phyloP scores from a whole-genome alignment of 2,113 vertebrate species.

The Gymnobelideus leadbeateri region DNA sequence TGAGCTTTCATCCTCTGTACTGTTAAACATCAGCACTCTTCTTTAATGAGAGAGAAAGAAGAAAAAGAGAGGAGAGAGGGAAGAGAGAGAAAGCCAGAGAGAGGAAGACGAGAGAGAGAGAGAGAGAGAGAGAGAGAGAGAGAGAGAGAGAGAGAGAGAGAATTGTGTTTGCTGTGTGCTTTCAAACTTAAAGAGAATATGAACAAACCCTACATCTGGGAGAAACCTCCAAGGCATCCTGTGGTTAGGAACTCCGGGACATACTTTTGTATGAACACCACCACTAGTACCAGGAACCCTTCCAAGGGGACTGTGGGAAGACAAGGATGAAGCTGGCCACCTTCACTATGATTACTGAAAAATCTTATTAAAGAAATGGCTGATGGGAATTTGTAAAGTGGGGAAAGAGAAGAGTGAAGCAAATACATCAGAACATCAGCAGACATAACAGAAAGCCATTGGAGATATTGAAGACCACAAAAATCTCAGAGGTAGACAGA shows the following conservation, averaged over 20 bases:
- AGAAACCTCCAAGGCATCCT: neutral
- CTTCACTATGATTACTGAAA: neutral
- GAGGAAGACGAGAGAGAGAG: neutral
- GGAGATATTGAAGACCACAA: neutral
- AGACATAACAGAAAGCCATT: slow-evolving; percentile 28
- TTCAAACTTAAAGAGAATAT: neutral
- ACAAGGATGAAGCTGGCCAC: neutral
- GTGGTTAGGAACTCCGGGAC: neutral
- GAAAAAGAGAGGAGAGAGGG: too few relatives aligned
- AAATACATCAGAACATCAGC: slow-evolving; percentile 54
- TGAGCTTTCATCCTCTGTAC: neutral
- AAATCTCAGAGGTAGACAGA: neutral
- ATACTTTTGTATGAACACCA: neutral
- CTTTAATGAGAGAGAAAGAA: neutral
- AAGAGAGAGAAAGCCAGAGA: too few relatives aligned
- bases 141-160: neutral
- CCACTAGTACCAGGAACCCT: neutral
- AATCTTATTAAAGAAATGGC: slow-evolving; percentile 17
- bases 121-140: neutral
- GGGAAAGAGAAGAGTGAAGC: slow-evolving; percentile 8
- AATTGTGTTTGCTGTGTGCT: neutral
- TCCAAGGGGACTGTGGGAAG: neutral
- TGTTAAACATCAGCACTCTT: too few relatives aligned
- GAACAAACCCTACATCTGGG: neutral
- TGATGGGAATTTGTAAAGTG: slow-evolving; percentile 38